A percentile compares a stretch with the other conserved stretches of the same genome.
Conservation (phyloP, 2,888 invertebrate species). For the Exephanes ischioxanthus region DNA sequence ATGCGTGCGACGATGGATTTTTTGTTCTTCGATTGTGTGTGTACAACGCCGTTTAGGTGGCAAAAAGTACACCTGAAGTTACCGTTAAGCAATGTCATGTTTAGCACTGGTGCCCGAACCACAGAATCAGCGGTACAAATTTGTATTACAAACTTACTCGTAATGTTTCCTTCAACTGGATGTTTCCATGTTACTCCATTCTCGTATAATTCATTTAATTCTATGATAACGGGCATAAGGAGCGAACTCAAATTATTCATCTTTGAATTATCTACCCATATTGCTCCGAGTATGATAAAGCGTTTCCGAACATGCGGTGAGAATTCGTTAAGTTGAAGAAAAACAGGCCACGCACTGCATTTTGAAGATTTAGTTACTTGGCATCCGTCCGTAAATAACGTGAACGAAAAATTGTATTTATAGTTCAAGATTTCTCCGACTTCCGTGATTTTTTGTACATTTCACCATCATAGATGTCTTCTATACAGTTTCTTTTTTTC, state of each 20-base stretch:
- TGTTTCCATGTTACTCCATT: slow-evolving; percentile 48
- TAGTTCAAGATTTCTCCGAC: slow-evolving; percentile 15
- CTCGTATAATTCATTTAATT: slow-evolving; percentile 29
- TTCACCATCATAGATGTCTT: slow-evolving; percentile 3
- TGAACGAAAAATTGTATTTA: slow-evolving; percentile 39
- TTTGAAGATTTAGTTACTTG: slow-evolving; percentile 24
- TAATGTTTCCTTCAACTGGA: neutral
- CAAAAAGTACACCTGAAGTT: slow-evolving; percentile 25
- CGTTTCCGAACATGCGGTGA: slow-evolving; percentile 24
- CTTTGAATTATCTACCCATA: slow-evolving; percentile 34
- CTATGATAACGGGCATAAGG: slow-evolving; percentile 9
- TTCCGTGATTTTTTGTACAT: slow-evolving; percentile 8
- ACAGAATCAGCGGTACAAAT: slow-evolving; percentile 34
- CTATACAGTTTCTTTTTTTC: neutral
- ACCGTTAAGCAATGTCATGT: slow-evolving; percentile 45
- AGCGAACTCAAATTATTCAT: slow-evolving; percentile 5
- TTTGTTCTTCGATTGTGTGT: neutral
- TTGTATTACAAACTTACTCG: slow-evolving; percentile 40
- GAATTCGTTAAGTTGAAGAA: slow-evolving; percentile 33
- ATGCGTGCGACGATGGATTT: neutral
- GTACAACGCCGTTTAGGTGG: neutral
- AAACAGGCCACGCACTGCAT: slow-evolving; percentile 41
- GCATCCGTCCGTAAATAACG: slow-evolving; percentile 35
- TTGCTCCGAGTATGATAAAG: neutral
- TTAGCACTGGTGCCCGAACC: slow-evolving; percentile 36